A percentile compares a stretch with the other conserved stretches of the same genome.
Conservation (phyloP, 1,140 invertebrate genomes). For the Dendrolimus punctatus region DNA sequence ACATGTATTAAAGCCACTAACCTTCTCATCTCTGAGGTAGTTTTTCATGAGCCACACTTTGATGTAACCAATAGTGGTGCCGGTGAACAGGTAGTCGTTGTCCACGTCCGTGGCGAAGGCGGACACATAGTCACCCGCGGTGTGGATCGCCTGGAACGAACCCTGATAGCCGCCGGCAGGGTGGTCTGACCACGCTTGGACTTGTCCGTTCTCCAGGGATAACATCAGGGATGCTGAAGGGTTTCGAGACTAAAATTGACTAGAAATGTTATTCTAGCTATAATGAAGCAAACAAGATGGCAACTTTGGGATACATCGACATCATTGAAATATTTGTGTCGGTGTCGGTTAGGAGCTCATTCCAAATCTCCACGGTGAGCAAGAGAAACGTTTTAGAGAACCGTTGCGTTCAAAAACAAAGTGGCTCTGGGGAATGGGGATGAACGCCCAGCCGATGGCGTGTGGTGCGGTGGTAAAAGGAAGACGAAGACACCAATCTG, state of each 20-base stretch:
- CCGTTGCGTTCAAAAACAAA: no score
- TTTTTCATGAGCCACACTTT: constrained; percentile 82
- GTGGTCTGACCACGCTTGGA: constrained; percentile 83
- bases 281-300: no score
- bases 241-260: not conserved
- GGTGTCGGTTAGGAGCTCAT: no score
- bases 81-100: constrained; percentile 79
- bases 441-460: no score
- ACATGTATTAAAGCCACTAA: constrained; percentile 7
- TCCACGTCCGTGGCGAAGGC: constrained; percentile 75
- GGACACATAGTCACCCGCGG: constrained; percentile 76
- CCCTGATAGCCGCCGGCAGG: constrained; percentile 76
- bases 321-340: no score
- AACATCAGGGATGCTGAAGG: constrained; percentile 74
- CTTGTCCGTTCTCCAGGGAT: constrained; percentile 76
- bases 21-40: constrained; percentile 57
- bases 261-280: not conserved
- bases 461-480: no score
- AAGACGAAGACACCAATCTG: no score
- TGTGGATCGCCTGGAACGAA: constrained; percentile 77
- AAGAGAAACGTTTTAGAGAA: no score
- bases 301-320: no score
- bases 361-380: no score
- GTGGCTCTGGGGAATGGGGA: no score
- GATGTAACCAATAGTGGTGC: constrained; percentile 78